Evolutionary conservation across 2,113 vertebrate genomes (phyloP), one percentile per base, ranked within the genome.

Genomic region (Pygoscelis adeliae): DNA sequence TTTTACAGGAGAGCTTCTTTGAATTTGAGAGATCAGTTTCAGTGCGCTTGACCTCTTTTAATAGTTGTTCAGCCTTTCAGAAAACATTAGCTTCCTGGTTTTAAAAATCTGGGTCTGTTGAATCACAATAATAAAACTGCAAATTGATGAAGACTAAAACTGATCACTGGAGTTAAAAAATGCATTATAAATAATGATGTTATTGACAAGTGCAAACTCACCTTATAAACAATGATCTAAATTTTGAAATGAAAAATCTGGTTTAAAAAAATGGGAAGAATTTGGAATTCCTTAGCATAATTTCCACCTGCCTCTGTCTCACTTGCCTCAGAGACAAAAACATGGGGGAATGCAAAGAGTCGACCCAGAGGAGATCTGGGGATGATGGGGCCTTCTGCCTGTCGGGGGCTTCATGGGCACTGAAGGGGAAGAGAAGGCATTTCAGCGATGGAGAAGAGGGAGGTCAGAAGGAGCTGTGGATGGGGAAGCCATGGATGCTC

Each of bases 41-140:
- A 76, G 27, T 53, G 53, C 0, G 3, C 46, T 73, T 87, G 83
- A 96, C 89, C 90, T 82, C 87, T 71, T 83, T 66, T 69, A 44
- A 40, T 38, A 40, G 78, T 79, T 85, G 81, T 79, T 94, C 95
- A 94, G 87, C 78, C 94, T 93, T 96, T 95, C 90, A 65, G 82
- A 93, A 96, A 88, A 69, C 82, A 77, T 93, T 91, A 94, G 10
- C 62, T 93, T 52, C 74, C 62, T 90, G 67, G 23, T 61, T 86
- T 90, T 76, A 67, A 72, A 92, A 83, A 58, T 82, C 73, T 91
- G 40, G 9, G 49, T 82, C 89, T 95, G 70, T 56, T 69, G 73
- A 91, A 76, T 89, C 36, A 34, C 49, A 49, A 5, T 49, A 56
- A 80, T 74, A 89, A 67, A 94, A 56, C 49, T 21, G 17, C 36